Evolutionary conservation across 1,140 invertebrate species (phyloP), one percentile per base, ranked within the genome.

Genomic region (Scaptomyza graminum): DNA sequence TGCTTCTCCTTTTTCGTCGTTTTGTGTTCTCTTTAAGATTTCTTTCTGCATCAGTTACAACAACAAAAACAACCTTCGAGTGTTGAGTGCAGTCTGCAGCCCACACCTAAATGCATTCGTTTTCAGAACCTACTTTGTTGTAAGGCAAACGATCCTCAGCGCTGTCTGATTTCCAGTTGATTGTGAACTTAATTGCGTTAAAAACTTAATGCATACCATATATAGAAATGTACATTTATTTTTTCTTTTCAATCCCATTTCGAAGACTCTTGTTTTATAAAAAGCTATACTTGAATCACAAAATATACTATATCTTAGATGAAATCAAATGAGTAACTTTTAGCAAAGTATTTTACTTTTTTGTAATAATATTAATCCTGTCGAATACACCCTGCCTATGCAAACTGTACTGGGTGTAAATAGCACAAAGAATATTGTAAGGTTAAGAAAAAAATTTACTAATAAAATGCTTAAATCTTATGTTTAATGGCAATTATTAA

Each of bases 1-100:
- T 71, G 34, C 31, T 63, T 59, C 46, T 56, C 39, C 37, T 39
- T 57, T 31, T 60, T 59, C 46, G 28, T 57, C 31, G 49, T 50
- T 67, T 65, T 79, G 59, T 44, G 64, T 73, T 84, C 79, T 78
- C 66, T 54, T 57, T 61, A 18, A 59, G 44, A 55, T 67, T 74
- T 69, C 76, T 34, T 52, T 18, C 28, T 68, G 57, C 39, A 66
- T 25, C 60, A 34, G 18, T 22, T 22, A 22, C 18, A 22, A 13
- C 31, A 16, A 46, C 7, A 44, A n/a, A 15, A 25, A 12, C 28
- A 16, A 41, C 28, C n/a, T 37, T 37, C 34, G 37, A 28, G 54
- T 15, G 7, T 31, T 6, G 28, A 66, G 49, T 61, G 64, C 65
- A 60, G 41, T 56, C 25, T 25, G 34, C 11, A 15, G 46, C 50